These are phyloP conservation scores for Hypselothyrea guttata DNA, from an alignment of 2,888 invertebrate species.

Conservation along the genomic window DNA sequence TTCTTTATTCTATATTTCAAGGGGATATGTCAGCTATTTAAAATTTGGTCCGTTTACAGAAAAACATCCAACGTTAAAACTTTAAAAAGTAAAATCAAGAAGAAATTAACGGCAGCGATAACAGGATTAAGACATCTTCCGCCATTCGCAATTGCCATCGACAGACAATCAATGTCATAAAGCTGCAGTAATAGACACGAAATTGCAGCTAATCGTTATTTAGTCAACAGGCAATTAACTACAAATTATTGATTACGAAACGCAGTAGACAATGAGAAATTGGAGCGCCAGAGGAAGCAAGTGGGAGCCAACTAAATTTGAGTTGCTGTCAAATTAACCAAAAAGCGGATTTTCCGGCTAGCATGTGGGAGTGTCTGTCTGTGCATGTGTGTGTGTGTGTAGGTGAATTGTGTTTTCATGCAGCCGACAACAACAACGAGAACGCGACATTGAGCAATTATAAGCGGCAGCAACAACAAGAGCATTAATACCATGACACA, in stretches of 20 bases:
- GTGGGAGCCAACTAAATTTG: conserved; percentile 23
- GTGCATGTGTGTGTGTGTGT: conserved; percentile 7
- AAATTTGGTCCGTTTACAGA: too few relatives aligned
- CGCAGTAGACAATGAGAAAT: background rate
- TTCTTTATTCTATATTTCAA: too few relatives aligned
- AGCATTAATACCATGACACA: conserved; percentile 66
- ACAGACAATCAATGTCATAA: background rate
- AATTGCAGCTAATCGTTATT: conserved; percentile 37
- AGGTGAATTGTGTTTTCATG: conserved; percentile 36
- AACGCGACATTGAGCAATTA: conserved; percentile 62
- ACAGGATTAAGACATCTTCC: too few relatives aligned
- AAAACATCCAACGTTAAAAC: too few relatives aligned
- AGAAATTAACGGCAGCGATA: too few relatives aligned
- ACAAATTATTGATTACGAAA: conserved; percentile 47
- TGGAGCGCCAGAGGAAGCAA: background rate
- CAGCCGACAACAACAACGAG: conserved; percentile 55
- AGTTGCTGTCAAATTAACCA: conserved; percentile 52
- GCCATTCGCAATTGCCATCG: too few relatives aligned
- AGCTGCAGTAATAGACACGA: conserved; percentile 12
- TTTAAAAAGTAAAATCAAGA: too few relatives aligned
- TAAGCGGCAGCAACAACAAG: conserved; percentile 40
- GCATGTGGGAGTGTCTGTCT: background rate
- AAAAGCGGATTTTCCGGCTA: conserved; percentile 39
- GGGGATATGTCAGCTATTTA: too few relatives aligned
- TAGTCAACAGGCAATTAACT: conserved; percentile 49